These are phyloP conservation scores for Corvus cornix DNA, from an alignment of 2,113 vertebrate species.

Conservation along the genomic window DNA sequence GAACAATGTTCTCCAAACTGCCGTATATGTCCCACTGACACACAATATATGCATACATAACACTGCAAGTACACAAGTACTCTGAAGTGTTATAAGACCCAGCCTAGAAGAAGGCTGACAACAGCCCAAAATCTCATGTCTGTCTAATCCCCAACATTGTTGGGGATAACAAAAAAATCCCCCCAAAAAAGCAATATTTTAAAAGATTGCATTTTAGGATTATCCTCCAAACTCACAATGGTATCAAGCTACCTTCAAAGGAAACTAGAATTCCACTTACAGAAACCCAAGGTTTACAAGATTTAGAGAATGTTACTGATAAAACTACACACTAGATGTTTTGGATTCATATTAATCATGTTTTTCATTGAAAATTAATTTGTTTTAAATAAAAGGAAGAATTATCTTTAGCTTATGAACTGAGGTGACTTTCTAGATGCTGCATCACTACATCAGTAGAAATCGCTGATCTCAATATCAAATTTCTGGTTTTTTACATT, in stretches of 20 bases:
- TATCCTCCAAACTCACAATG: neutral
- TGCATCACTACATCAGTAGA: neutral
- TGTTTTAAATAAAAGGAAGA: neutral
- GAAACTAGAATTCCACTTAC: neutral
- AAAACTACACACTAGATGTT: neutral
- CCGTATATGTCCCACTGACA: neutral
- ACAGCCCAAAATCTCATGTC: neutral
- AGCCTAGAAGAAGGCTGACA: neutral
- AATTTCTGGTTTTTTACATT: neutral
- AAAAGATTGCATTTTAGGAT: neutral
- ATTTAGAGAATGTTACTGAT: neutral
- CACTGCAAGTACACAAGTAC: neutral
- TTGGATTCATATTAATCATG: neutral
- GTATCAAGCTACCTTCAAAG: neutral
- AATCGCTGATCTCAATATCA: neutral
- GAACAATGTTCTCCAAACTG: neutral
- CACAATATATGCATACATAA: fast-evolving
- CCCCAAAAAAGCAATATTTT: neutral
- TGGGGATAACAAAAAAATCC: neutral
- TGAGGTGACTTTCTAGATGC: neutral
- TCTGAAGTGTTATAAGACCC: fast-evolving
- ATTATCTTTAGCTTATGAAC: neutral
- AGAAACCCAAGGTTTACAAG: neutral
- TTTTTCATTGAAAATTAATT: neutral
- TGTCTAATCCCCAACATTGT: neutral